phyloP scores from a whole-genome alignment of 1,140 invertebrate genomes.

The Papilio dardanus region DNA sequence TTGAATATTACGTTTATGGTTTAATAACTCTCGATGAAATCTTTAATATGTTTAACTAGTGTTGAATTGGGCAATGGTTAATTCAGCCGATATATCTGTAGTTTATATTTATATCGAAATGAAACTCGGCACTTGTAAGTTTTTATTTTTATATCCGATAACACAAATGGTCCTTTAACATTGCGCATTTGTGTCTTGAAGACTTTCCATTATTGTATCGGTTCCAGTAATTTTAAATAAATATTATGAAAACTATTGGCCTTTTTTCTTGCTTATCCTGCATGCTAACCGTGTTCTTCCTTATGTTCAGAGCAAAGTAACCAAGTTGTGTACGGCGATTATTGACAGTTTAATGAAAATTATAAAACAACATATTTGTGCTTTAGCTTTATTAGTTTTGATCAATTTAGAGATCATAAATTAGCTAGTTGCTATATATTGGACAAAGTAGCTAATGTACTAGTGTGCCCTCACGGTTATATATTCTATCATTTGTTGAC shows the following conservation, averaged over 20 bases:
- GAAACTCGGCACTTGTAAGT: constrained; percentile 64
- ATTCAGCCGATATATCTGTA: constrained; percentile 41
- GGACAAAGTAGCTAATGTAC: constrained; percentile 26
- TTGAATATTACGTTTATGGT: constrained; percentile 3
- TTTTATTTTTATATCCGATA: constrained; percentile 75
- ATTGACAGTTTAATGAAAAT: constrained; percentile 14
- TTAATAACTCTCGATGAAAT: neutral
- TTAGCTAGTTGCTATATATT: constrained; percentile 33
- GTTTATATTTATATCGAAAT: constrained; percentile 50
- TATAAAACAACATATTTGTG: constrained; percentile 15
- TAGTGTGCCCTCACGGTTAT: neutral
- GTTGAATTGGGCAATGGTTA: constrained; percentile 43
- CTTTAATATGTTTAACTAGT: constrained; percentile 39
- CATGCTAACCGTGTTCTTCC: constrained; percentile 61
- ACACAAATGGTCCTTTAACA: constrained; percentile 52
- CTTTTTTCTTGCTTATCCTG: constrained; percentile 75
- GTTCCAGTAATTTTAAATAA: constrained; percentile 72
- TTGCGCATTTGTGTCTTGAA: constrained; percentile 54
- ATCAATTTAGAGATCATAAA: constrained; percentile 22
- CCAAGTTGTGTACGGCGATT: constrained; percentile 24
- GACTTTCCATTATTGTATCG: constrained; percentile 67
- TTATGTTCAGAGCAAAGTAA: constrained; percentile 45
- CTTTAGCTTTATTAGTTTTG: constrained; percentile 30
- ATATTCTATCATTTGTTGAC: neutral
- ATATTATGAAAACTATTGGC: constrained; percentile 70